Base-by-base conservation (phyloP, 2,113 vertebrate genomes). In the Delphinapterus leucas region DNA sequence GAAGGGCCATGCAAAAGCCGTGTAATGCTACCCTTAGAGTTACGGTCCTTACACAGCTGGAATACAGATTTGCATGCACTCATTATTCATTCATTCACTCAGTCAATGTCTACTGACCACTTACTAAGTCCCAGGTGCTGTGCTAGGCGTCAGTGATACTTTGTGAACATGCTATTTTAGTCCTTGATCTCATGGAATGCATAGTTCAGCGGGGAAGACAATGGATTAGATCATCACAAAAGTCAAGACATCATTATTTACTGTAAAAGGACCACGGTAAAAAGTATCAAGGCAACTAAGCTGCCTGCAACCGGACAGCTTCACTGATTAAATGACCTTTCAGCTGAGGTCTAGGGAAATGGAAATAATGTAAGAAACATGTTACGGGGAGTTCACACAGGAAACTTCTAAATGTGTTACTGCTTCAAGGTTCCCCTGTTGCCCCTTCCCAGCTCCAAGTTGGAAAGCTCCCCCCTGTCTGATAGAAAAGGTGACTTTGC, bases 241-340 rank as follows among this genome's bases (percentile, higher is more conserved):
- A 92, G 71, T 79, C 89, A 86, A 79, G 5, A 17, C 20, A 25
- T 55, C 26, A 9, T 93, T 68, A 92, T 71, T 93, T 71, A 92
- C 83, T 83, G 20, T 89, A 83, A 94, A 95, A 93, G 80, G 60
- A 85, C 17, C 8, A 25, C 14, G 25, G 47, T 11, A 60, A 44
- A 91, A 81, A 71, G 38, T n/a, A 58, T 38, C 90, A 88, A 89
- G 49, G 49, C 25, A 7, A 3, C 61, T 38, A 89, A 89, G 80
- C 1, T 38, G 25, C n/a, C 88, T 80, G 96, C 82, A 91, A 2
- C 8, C 41, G 23, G 20, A 55, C 11, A 58, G 73, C 44, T 68
- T 76, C 73, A 20, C 15, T 73, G 92, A 96, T 89, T 88, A 81
- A 93, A 88, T 58, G 77, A 70, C 73, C 76, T 76, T 77, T 89